phyloP scores from a whole-genome alignment of 2,113 vertebrate genomes.

The Corynorhinus townsendii region DNA sequence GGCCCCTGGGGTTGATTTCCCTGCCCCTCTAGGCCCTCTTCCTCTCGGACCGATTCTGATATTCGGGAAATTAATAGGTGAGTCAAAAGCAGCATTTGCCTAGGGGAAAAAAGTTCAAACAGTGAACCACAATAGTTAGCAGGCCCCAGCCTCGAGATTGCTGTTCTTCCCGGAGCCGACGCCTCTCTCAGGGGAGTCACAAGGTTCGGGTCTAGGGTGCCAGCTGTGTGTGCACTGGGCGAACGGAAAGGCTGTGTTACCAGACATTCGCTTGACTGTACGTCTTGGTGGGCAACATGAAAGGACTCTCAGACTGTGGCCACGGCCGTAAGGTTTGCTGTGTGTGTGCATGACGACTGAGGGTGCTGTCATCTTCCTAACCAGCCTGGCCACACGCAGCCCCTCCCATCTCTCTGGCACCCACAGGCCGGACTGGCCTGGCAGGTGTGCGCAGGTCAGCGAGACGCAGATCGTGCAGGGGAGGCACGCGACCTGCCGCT shows the following conservation, averaged over 20 bases:
- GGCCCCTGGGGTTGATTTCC: no score
- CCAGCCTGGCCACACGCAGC: neutral
- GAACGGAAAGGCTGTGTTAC: neutral
- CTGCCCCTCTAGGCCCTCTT: neutral
- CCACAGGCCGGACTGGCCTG: neutral
- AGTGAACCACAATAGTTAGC: neutral
- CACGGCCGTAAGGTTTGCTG: neutral
- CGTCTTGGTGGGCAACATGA: accelerated
- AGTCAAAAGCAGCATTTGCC: neutral
- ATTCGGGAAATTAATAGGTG: neutral
- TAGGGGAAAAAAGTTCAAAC: neutral
- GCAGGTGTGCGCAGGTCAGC: neutral
- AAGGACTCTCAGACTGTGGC: neutral
- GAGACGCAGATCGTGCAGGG: neutral
- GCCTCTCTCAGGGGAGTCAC: no score
- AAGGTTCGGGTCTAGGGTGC: no score
- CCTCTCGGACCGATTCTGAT: neutral
- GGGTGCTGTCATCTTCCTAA: neutral
- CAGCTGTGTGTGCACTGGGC: neutral
- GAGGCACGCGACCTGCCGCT: neutral
- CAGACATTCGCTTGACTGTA: neutral
- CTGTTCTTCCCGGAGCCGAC: neutral
- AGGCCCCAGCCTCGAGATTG: neutral
- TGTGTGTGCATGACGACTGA: accelerated
- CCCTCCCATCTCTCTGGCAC: neutral